Conservation (phyloP, 2,113 vertebrate genomes). For the Lagenorhynchus albirostris region DNA sequence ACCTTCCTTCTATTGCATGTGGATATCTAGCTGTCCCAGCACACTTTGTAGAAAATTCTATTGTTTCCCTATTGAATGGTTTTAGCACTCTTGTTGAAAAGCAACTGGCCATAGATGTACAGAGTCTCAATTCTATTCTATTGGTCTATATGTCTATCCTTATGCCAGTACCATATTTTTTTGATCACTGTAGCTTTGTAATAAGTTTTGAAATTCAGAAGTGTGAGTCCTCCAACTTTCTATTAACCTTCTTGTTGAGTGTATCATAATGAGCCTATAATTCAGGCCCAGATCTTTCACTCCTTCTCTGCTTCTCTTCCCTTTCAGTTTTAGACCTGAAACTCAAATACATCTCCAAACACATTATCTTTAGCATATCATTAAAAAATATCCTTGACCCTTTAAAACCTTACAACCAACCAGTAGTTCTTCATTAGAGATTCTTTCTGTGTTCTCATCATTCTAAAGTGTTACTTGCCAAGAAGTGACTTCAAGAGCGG, state of each 20-base stretch:
- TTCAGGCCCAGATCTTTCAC: background rate
- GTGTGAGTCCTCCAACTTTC: background rate
- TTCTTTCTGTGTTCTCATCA: background rate
- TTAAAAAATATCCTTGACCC: background rate
- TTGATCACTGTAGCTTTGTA: background rate
- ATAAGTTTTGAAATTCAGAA: background rate
- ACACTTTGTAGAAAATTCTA: background rate
- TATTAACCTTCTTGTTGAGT: background rate
- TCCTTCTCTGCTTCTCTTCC: background rate
- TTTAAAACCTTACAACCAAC: background rate
- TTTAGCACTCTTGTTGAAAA: background rate
- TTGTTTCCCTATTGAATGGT: background rate
- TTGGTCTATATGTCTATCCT: background rate
- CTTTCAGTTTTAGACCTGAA: background rate
- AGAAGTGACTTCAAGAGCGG: background rate
- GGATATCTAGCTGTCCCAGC: background rate
- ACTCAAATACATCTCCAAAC: background rate
- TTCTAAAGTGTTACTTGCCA: background rate
- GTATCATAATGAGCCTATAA: background rate
- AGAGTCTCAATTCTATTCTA: background rate
- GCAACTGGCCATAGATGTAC: background rate
- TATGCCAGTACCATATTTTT: background rate
- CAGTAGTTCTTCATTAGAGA: background rate
- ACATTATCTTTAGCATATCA: background rate
- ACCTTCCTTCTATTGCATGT: background rate